phyloP scores from a whole-genome alignment of 1,140 invertebrate genomes.

The Drosophila elegans region DNA sequence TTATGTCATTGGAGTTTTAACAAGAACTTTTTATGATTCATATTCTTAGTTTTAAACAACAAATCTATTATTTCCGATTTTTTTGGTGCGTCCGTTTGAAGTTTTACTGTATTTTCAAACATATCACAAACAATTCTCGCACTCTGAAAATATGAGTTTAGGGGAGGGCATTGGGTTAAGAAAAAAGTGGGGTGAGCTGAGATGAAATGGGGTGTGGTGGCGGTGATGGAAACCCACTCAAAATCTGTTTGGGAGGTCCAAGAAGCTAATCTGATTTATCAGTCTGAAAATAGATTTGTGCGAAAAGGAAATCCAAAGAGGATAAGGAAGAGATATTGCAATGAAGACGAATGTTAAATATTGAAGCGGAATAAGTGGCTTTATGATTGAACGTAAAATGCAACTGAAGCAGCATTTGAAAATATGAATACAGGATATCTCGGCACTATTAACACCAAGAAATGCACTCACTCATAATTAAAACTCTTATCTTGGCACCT shows the following conservation, averaged over 20 bases:
- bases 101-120: slow-evolving; percentile 14
- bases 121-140: slow-evolving; percentile 31
- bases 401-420: not conserved
- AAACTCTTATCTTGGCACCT: not conserved
- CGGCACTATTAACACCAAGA: not conserved
- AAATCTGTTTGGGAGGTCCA: slow-evolving; percentile 37
- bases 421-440: not conserved
- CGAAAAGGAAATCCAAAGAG: slow-evolving; percentile 23
- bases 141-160: slow-evolving; percentile 31
- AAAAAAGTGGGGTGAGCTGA: slow-evolving; percentile 3
- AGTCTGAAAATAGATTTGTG: slow-evolving; percentile 43
- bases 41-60: not conserved
- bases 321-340: slow-evolving; percentile 7
- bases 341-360: slow-evolving; percentile 15
- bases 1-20: too few species aligned
- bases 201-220: slow-evolving; percentile 8
- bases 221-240: slow-evolving; percentile 29
- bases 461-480: not conserved
- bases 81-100: not conserved
- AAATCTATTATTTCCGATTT: too few species aligned
- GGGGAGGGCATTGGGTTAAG: slow-evolving; percentile 8
- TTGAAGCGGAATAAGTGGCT: slow-evolving; percentile 4
- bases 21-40: too few species aligned
- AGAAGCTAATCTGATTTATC: slow-evolving; percentile 50
- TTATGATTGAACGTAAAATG: not conserved